Evolutionary conservation across 2,113 vertebrate species (phyloP).

Genomic region (Crotalus tigris): DNA sequence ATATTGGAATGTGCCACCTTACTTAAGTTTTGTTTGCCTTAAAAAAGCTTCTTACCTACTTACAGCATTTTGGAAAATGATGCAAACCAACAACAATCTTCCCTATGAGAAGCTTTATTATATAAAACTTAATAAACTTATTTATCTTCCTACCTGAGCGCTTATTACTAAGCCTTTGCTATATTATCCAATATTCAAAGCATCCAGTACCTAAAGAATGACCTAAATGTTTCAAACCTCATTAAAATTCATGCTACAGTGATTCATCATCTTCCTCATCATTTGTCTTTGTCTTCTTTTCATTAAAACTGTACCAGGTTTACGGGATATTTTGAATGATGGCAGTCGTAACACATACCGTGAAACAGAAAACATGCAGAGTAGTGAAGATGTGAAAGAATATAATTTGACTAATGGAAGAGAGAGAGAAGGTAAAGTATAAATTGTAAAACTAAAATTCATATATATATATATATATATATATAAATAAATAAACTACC

Average conservation of each 20-base stretch:
- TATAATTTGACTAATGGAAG: conserved; percentile 58
- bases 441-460: conserved; percentile 3
- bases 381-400: conserved; percentile 60
- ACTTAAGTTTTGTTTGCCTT: background rate
- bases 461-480: background rate
- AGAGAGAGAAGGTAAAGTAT: conserved; percentile 65
- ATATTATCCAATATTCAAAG: background rate
- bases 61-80: background rate
- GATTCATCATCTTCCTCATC: background rate
- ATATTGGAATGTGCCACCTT: too few species aligned
- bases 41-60: background rate
- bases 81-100: background rate
- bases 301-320: conserved; percentile 51
- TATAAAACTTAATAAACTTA: background rate
- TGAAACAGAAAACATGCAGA: conserved; percentile 64
- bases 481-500: too few species aligned
- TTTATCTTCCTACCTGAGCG: background rate
- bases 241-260: conserved; percentile 8
- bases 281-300: background rate
- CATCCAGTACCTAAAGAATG: background rate
- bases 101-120: background rate
- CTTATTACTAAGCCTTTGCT: background rate
- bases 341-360: conserved; percentile 62
- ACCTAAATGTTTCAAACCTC: background rate
- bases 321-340: conserved; percentile 63